Conservation (phyloP, 2,113 vertebrate genomes). For the Salvelinus alpinus region DNA sequence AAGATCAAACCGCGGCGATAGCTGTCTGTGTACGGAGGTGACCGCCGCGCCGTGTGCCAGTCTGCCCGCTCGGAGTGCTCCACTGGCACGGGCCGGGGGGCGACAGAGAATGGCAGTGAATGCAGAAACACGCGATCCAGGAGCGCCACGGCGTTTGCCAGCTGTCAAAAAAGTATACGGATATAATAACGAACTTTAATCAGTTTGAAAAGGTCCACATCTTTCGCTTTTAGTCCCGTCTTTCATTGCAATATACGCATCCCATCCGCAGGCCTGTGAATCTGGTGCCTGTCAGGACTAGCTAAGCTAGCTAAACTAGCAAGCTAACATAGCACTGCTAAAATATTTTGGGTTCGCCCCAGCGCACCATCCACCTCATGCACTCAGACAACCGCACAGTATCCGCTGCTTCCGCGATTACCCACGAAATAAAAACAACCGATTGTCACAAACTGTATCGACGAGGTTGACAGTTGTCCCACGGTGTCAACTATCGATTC, state of each 20-base stretch:
- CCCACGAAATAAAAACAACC: conserved; percentile 22
- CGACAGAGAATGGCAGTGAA: conserved; percentile 51
- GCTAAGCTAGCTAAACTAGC: conserved; percentile 57
- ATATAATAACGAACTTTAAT: neutral
- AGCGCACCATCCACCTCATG: conserved; percentile 60
- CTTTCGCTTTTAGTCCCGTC: neutral
- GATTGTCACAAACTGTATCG: conserved; percentile 8
- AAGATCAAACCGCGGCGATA: conserved; percentile 15
- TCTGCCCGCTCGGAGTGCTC: conserved; percentile 47
- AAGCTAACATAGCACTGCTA: conserved; percentile 65
- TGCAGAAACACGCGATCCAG: conserved; percentile 32
- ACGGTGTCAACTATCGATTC: conserved; percentile 50
- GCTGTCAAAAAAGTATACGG: conserved; percentile 24
- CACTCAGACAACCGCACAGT: conserved; percentile 38
- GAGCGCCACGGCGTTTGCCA: conserved; percentile 42
- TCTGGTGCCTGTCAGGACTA: conserved; percentile 41
- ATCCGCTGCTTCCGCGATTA: conserved; percentile 47
- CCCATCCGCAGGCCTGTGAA: conserved; percentile 56
- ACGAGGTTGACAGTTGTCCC: conserved; percentile 40
- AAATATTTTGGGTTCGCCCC: conserved; percentile 66
- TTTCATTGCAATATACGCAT: conserved; percentile 38
- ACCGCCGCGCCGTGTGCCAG: conserved; percentile 53
- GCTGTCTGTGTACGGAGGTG: conserved; percentile 30
- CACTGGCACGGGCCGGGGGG: conserved; percentile 55
- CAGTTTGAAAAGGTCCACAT: neutral